Conservation (phyloP, 2,113 vertebrate species). For the Bubo scandiacus region DNA sequence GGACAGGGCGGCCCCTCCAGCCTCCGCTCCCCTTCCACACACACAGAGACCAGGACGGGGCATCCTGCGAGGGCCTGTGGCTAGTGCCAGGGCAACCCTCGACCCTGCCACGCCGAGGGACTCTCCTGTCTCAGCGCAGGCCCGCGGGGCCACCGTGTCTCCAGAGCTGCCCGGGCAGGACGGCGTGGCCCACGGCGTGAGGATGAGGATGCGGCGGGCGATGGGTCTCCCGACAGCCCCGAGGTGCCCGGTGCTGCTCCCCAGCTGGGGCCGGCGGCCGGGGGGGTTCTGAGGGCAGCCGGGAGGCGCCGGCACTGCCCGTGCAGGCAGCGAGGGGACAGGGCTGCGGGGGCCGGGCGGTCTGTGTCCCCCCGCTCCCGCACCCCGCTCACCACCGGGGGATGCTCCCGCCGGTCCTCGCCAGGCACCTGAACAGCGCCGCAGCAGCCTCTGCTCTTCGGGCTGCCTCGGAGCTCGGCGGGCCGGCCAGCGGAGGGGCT, state of each 20-base stretch:
- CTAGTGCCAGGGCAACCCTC: fast-evolving
- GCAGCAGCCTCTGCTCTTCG: neutral
- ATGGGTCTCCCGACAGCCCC: neutral
- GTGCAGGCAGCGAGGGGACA: fast-evolving
- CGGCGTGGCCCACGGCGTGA: fast-evolving
- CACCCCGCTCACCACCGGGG: fast-evolving
- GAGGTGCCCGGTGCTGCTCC: neutral
- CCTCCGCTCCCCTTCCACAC: neutral
- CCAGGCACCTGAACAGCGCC: fast-evolving
- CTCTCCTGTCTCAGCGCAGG: neutral
- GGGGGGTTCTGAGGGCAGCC: fast-evolving
- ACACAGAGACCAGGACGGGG: neutral
- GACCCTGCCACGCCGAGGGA: fast-evolving
- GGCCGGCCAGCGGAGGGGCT: too few species aligned
- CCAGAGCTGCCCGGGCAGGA: neutral
- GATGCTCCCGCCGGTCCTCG: neutral
- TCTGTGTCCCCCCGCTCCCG: too few species aligned
- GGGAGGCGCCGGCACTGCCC: neutral
- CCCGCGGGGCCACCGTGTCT: neutral
- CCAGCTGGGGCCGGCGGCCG: too few species aligned
- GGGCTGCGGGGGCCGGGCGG: fast-evolving
- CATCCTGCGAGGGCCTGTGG: neutral
- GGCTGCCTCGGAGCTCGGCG: neutral
- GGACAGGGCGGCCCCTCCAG: fast-evolving
- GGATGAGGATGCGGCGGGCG: fast-evolving